Evolutionary conservation across 2,888 invertebrate genomes (phyloP), one percentile per base, ranked within the genome.

Genomic region (Agriopis marginaria): DNA sequence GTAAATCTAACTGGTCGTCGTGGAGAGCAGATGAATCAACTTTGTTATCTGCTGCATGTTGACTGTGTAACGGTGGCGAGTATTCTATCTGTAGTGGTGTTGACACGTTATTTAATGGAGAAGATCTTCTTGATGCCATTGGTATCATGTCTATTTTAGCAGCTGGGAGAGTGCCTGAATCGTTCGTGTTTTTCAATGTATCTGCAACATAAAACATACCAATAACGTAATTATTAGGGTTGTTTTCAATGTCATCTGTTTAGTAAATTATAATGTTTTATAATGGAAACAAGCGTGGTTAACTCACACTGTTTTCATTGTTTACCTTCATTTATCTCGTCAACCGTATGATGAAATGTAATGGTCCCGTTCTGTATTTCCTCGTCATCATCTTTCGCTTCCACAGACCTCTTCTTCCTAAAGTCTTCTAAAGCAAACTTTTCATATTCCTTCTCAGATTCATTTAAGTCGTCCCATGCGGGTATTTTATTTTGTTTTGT

Each of bases 301-400:
- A 32, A 32, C 32, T 32, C 5, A 32, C 5, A 32, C 32, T 4
- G 5, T 32, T 32, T 32, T 32, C 5, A 32, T 32, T 32, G 4
- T 42, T 42, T 81, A 91, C 91, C 90, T 87, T 90, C 89, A 78
- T 91, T 88, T 0, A 90, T 59, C 75, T 93, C 93, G 75, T 93
- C 91, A 1, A 89, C 71, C 1, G 85, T 82, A 50, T 89, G 81
- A 78, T 87, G 82, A 74, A 89, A 89, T 60, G 80, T 84, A 0
- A 90, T 69, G 71, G 94, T 83, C 66, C 79, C 76, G 72, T 91
- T 86, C 11, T 74, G 70, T 40, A 70, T 73, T 47, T 62, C 49
- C 14, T 40, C 17, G 17, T 73, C 72, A 4, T 65, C 66, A 4
- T 44, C 62, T 14, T 62, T 68, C 5, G 65, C 66, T 17, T 42